Evolutionary conservation across 2,113 vertebrate species (phyloP), one percentile per base, ranked within the genome.

Genomic region (Percopsis transmontana): DNA sequence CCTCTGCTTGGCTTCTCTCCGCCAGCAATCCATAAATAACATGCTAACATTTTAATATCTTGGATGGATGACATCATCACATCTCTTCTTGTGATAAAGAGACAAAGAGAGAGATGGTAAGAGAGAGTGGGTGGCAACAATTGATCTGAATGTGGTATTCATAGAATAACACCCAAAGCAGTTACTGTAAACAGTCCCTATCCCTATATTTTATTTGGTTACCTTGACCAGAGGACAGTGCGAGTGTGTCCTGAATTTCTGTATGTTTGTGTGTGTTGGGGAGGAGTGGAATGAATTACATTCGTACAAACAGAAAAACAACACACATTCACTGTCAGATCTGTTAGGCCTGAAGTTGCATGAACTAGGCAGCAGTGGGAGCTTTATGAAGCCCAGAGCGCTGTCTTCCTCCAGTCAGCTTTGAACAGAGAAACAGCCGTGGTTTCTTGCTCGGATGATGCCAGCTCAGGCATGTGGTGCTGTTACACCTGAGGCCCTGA

Each of bases 151-250:
- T 33, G 27, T 1, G 5, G 27, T 33, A 33, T 33, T 33, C 27
- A 33, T 7, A 9, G 23, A 33, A 21, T 2, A 33, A 53, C 18
- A 18, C 2, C 9, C 9, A 19, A 16, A 58, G 42, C n/a, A 5
- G 16, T 58, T 6, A 19, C n/a, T 21, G 47, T 19, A 68, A 67
- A 73, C 38, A 33, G n/a, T 16, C 54, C 8, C 14, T 27, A 51
- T n/a, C 19, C 41, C 14, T 8, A 56, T 72, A 45, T 66, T 69
- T 67, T 55, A 64, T 67, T 72, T 82, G 71, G 78, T 82, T 78
- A 80, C 62, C 72, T 80, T 68, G 70, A 74, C 57, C 14, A 52
- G 68, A 81, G 84, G 80, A 86, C 76, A 58, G n/a, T 50, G 15
- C 62, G 67, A n/a, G n/a, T n/a, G n/a, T n/a, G n/a, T n/a, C 42